Evolutionary conservation across 2,113 vertebrate genomes (phyloP), one percentile per base, ranked within the genome.

Genomic region (Equus quagga): DNA sequence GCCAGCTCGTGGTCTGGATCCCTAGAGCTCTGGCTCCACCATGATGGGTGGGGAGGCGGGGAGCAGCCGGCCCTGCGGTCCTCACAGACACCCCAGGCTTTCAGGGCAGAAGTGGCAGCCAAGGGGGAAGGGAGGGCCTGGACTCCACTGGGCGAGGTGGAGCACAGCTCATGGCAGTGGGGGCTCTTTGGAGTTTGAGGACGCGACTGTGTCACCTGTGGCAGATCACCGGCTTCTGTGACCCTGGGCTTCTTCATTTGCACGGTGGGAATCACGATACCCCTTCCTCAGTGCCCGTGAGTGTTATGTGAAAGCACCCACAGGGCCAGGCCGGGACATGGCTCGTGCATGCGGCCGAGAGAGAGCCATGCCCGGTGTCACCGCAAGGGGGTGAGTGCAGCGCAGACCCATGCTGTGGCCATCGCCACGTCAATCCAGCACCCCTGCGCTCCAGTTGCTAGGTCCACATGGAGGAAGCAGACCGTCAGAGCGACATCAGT

Each of bases 281-380:
- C 23, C 65, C 31, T 4, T 12, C 23, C 7, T 33, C 31, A 28
- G 67, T 4, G 31, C 31, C 28, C 0, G 0, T 14, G 54, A 33
- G n/a, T 5, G 3, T 2, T 21, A 36, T 9, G 64, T 44, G 51
- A 58, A 26, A 36, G 12, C 2, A 3, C n/a, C 79, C 58, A 24
- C 36, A 88, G 69, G 54, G 56, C 0, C 56, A 33, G 36, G 69
- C 13, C 58, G 3, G 6, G 17, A 41, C 0, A 9, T 12, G 46
- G 21, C 8, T 17, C 0, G 5, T 0, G 7, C 11, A 10, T 19
- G 19, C 4, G 1, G 51, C 23, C 11, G 1, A 26, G 0, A 18
- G 56, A 36, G 11, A n/a, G 67, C 67, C 10, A 5, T 23, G 76
- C 9, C 75, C 11, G 12, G 65, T 2, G 26, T 14, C 1, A 24